Conservation (phyloP, 1,140 invertebrate genomes). For the Nixonia krombeini region DNA sequence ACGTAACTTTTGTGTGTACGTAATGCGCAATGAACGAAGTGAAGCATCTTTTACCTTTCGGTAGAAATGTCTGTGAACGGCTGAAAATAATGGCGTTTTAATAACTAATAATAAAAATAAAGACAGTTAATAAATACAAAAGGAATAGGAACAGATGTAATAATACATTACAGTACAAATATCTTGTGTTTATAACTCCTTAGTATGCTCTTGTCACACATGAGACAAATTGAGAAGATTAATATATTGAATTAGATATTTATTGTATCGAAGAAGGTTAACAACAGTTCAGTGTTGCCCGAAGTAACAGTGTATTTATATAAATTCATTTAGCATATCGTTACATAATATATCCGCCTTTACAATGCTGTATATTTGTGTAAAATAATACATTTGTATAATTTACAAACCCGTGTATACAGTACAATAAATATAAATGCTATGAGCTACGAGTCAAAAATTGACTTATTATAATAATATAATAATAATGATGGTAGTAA, state of each 20-base stretch:
- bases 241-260: slow-evolving; percentile 49
- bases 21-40: too few species aligned
- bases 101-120: too few species aligned
- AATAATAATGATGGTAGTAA: slow-evolving; percentile 8
- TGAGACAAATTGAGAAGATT: too few species aligned
- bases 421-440: slow-evolving; percentile 45
- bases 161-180: too few species aligned
- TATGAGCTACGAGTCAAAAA: slow-evolving; percentile 29
- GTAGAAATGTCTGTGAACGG: too few species aligned
- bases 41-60: too few species aligned
- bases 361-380: slow-evolving; percentile 24
- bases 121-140: too few species aligned
- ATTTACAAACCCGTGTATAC: slow-evolving; percentile 40
- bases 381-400: slow-evolving; percentile 50
- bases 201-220: too few species aligned
- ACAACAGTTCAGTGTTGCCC: slow-evolving; percentile 51
- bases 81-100: too few species aligned
- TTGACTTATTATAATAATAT: slow-evolving; percentile 22
- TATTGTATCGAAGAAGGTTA: slow-evolving; percentile 49
- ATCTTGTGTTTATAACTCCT: too few species aligned
- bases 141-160: too few species aligned
- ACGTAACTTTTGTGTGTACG: too few species aligned
- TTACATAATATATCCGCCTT: slow-evolving; percentile 37
- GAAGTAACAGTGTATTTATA: slow-evolving; percentile 51
- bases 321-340: slow-evolving; percentile 41